Evolutionary conservation across 2,113 vertebrate species (phyloP).

Genomic region (Corydoras sp.): DNA sequence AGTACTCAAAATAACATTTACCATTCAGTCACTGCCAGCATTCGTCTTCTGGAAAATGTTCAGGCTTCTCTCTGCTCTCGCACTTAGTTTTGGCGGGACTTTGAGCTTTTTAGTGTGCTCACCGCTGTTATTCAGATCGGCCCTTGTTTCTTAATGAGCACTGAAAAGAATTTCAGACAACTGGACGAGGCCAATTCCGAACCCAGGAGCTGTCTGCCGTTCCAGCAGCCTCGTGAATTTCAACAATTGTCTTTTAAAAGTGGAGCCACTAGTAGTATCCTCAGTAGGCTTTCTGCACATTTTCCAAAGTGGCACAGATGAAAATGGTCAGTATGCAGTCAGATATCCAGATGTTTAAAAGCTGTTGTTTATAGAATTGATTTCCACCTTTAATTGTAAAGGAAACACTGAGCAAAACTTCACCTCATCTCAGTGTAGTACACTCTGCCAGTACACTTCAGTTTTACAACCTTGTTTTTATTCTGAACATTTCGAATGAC

Average conservation of each 20-base stretch:
- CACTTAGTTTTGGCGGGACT: conserved; percentile 1
- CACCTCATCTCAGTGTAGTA: neutral
- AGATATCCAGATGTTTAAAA: too few relatives aligned
- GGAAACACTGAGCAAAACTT: neutral
- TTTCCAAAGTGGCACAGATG: neutral
- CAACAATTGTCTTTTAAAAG: conserved; percentile 46
- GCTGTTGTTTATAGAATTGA: neutral
- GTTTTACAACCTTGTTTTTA: neutral
- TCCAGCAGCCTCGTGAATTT: conserved; percentile 37
- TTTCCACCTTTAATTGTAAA: neutral
- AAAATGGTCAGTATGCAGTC: neutral
- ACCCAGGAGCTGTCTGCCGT: conserved; percentile 25
- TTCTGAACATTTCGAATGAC: neutral
- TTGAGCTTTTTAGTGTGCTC: neutral
- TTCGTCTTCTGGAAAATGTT: neutral
- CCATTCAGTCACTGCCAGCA: neutral
- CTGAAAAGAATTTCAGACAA: neutral
- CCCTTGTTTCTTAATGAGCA: neutral
- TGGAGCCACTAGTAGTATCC: conserved; percentile 24
- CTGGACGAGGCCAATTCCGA: conserved; percentile 37
- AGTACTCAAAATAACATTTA: neutral
- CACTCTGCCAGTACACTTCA: neutral
- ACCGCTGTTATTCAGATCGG: neutral
- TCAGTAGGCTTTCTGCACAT: conserved; percentile 43
- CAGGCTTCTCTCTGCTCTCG: neutral